Evolutionary conservation across 2,113 vertebrate genomes (phyloP).

Genomic region (Ia io): DNA sequence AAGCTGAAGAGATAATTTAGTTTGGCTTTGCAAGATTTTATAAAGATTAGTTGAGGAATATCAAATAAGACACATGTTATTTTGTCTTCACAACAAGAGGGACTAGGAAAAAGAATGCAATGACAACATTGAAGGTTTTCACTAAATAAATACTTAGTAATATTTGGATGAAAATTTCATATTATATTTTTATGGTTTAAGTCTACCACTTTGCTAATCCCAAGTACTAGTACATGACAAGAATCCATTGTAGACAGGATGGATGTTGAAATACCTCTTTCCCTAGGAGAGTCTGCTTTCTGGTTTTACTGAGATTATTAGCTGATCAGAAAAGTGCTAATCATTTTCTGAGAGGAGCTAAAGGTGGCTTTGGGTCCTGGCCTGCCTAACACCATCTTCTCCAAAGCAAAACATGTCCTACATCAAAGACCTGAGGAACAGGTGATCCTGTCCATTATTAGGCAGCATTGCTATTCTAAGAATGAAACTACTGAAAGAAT

Average conservation of each 20-base stretch:
- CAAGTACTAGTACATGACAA: background rate
- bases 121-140: background rate
- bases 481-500: background rate
- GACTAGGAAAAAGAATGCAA: background rate
- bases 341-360: background rate
- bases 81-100: constrained; percentile 10
- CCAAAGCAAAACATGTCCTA: background rate
- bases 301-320: background rate
- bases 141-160: background rate
- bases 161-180: background rate
- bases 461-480: background rate
- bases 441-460: background rate
- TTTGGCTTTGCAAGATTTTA: constrained; percentile 14
- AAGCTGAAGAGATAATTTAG: background rate
- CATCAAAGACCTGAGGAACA: background rate
- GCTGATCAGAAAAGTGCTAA: background rate
- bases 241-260: background rate
- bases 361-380: background rate
- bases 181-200: background rate
- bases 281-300: background rate
- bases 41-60: constrained; percentile 2
- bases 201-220: background rate
- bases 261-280: background rate
- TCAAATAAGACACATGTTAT: background rate
- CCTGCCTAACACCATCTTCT: background rate